Conservation (phyloP, 2,888 invertebrate genomes). For the Dyspetes luteomarginatus region DNA sequence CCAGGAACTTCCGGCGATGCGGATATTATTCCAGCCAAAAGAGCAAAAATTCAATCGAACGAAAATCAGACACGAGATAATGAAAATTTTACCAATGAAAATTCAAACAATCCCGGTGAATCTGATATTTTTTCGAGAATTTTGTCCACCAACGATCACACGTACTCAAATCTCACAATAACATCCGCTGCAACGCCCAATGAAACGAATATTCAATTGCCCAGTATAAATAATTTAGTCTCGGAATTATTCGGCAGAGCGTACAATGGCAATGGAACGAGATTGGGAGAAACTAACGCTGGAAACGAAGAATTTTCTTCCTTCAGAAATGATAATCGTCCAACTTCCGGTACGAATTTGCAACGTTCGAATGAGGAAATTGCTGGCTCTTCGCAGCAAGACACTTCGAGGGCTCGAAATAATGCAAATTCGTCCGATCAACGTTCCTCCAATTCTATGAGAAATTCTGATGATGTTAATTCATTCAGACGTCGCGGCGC, state of each 20-base stretch:
- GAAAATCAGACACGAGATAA: neutral
- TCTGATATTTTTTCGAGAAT: constrained; percentile 12
- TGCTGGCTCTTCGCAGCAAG: constrained; percentile 8
- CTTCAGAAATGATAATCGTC: neutral
- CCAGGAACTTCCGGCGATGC: constrained; percentile 66
- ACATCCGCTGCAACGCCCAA: constrained; percentile 8
- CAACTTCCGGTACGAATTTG: neutral
- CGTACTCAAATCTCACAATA: constrained; percentile 71
- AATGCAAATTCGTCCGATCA: neutral
- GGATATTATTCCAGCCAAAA: constrained; percentile 6
- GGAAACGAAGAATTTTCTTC: neutral
- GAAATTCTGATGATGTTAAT: neutral
- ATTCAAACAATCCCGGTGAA: constrained; percentile 20
- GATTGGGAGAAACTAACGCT: neutral
- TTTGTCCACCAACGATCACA: constrained; percentile 70
- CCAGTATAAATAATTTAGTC: constrained; percentile 70
- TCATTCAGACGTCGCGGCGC: neutral
- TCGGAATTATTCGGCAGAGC: constrained; percentile 26
- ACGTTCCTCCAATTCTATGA: neutral
- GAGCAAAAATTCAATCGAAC: constrained; percentile 11
- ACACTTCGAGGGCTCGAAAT: neutral
- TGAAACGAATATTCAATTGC: constrained; percentile 62
- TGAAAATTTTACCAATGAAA: neutral
- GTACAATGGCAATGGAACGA: neutral
- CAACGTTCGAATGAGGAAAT: neutral